A percentile compares a stretch with the other conserved stretches of the same genome.
phyloP scores from a whole-genome alignment of 2,888 invertebrate species.

The Plutella xylostella region DNA sequence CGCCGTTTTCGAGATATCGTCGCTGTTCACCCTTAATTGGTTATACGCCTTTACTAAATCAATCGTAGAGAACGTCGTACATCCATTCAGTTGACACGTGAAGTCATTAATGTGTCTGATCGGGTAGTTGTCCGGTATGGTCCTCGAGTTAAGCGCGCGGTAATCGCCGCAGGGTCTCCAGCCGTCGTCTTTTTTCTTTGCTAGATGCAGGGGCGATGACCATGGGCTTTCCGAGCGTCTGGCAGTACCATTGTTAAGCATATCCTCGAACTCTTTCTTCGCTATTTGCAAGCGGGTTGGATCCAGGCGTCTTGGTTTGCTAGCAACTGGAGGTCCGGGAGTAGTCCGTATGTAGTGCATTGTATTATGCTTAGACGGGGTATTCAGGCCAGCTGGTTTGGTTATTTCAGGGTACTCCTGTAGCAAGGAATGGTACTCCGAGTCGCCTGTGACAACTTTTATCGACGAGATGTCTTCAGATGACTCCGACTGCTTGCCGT shows the following conservation, averaged over 20 bases:
- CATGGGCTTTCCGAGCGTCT: conserved; percentile 16
- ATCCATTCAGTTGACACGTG: too few relatives aligned
- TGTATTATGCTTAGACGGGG: neutral
- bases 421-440: neutral
- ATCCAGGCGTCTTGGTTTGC: neutral
- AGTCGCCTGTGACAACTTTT: neutral
- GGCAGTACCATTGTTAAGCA: neutral
- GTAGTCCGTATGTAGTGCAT: neutral
- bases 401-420: neutral
- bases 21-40: too few relatives aligned
- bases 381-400: neutral
- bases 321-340: neutral
- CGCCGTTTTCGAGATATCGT: too few relatives aligned
- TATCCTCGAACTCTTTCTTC: neutral
- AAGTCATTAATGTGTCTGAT: neutral
- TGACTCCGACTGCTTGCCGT: too few relatives aligned
- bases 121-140: neutral
- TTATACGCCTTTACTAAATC: too few relatives aligned
- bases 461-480: too few relatives aligned
- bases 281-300: neutral
- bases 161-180: conserved; percentile 28
- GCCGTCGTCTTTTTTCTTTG: conserved; percentile 18
- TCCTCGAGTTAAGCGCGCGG: conserved; percentile 10
- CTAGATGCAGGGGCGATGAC: conserved; percentile 24
- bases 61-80: too few relatives aligned